phyloP scores from a whole-genome alignment of 2,113 vertebrate species.

The Aldabrachelys gigantea region DNA sequence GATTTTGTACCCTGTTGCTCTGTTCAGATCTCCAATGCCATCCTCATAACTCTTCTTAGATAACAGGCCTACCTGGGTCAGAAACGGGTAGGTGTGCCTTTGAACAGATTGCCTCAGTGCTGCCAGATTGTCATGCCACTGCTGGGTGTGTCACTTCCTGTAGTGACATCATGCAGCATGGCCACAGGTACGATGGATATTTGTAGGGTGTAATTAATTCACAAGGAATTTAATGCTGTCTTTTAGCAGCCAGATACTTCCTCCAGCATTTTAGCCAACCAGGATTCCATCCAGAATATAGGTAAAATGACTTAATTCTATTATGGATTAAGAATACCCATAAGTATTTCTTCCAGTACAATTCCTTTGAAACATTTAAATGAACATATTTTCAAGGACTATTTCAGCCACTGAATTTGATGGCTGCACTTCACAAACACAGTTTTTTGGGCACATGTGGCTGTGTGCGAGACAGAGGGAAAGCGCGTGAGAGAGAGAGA shows the following conservation, averaged over 20 bases:
- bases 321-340: conserved; percentile 61
- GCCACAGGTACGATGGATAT: background rate
- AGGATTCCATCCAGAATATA: conserved; percentile 62
- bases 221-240: conserved; percentile 39
- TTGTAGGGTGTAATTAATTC: conserved; percentile 50
- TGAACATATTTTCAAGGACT: conserved; percentile 33
- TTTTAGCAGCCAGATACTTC: conserved; percentile 68
- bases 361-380: conserved; percentile 37
- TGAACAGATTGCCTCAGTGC: background rate
- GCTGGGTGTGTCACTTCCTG: background rate
- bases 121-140: background rate
- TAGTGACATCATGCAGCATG: background rate
- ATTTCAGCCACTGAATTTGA: conserved; percentile 5
- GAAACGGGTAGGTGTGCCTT: background rate
- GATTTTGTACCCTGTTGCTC: background rate
- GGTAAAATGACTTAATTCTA: conserved; percentile 67
- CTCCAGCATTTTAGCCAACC: conserved; percentile 64
- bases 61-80: background rate
- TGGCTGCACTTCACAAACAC: background rate
- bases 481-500: background rate
- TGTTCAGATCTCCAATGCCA: background rate
- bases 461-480: background rate
- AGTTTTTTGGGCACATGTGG: rapidly evolving
- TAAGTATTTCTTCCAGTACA: conserved; percentile 61
- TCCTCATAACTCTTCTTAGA: background rate